Evolutionary conservation across 2,888 invertebrate species (phyloP).

Genomic region (Chrysotoxum bicinctum): DNA sequence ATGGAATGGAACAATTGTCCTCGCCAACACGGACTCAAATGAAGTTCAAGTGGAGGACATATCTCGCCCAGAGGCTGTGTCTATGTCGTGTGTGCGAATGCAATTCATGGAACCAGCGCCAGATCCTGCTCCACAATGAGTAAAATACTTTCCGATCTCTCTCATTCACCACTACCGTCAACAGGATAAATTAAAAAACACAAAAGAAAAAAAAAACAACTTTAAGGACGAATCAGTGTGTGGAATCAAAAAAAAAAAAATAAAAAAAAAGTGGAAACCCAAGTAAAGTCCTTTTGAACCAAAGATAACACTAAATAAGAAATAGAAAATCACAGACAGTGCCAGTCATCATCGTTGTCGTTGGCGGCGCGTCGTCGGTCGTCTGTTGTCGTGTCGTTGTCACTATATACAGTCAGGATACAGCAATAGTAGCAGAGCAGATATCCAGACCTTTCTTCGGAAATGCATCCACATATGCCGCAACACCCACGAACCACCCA

Average conservation of each 20-base stretch:
- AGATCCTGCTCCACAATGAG: slow-evolving; percentile 15
- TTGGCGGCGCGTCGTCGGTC: not conserved
- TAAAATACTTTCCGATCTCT: slow-evolving; percentile 53
- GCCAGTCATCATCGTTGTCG: slow-evolving; percentile 42
- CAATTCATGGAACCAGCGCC: slow-evolving; percentile 34
- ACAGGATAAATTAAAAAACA: slow-evolving; percentile 61
- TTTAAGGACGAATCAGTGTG: slow-evolving; percentile 48
- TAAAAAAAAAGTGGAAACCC: slow-evolving; percentile 34
- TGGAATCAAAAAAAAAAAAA: slow-evolving; percentile 10
- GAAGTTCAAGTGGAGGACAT: slow-evolving; percentile 72
- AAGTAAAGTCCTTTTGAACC: slow-evolving; percentile 31
- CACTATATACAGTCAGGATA: slow-evolving; percentile 34
- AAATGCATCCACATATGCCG: slow-evolving; percentile 67
- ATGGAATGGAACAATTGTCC: slow-evolving; percentile 65
- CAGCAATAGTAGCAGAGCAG: slow-evolving; percentile 28
- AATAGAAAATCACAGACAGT: slow-evolving; percentile 71
- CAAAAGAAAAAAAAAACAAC: slow-evolving; percentile 30
- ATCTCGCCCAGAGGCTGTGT: slow-evolving; percentile 53
- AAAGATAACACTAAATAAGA: slow-evolving; percentile 72
- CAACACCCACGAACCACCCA: slow-evolving; percentile 39
- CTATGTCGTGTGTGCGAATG: slow-evolving; percentile 63
- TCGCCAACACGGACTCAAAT: slow-evolving; percentile 69
- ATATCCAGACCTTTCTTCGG: slow-evolving; percentile 15
- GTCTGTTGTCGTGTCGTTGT: slow-evolving; percentile 9
- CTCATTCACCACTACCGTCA: slow-evolving; percentile 53